phyloP scores from a whole-genome alignment of 2,888 invertebrate species.

The Apotomis capreana region DNA sequence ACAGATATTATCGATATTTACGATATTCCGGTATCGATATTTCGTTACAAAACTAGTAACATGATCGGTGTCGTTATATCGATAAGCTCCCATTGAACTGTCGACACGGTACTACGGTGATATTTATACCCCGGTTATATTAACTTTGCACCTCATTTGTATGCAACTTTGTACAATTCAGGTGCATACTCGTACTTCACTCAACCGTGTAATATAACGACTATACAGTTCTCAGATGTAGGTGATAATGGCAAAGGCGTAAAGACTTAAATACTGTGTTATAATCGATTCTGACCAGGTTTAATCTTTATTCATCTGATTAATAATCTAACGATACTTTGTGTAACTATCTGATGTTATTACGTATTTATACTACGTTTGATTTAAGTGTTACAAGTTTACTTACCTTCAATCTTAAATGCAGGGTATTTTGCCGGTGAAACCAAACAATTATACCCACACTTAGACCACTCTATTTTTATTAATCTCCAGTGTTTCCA shows the following conservation, averaged over 20 bases:
- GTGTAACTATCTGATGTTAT: neutral
- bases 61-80: slow-evolving; percentile 48
- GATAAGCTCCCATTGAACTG: slow-evolving; percentile 51
- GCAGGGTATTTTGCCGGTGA: no score
- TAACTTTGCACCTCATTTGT: neutral
- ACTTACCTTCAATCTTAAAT: no score
- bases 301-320: neutral
- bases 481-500: no score
- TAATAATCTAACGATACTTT: neutral
- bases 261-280: slow-evolving; percentile 7
- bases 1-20: slow-evolving; percentile 38
- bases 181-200: neutral
- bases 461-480: no score
- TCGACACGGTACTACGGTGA: slow-evolving; percentile 45
- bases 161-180: neutral
- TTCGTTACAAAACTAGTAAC: slow-evolving; percentile 48
- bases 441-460: no score
- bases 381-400: neutral
- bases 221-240: neutral
- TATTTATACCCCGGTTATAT: neutral
- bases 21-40: slow-evolving; percentile 50
- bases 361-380: neutral
- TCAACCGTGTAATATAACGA: neutral
- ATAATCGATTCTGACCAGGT: neutral
- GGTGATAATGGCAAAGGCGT: neutral